Evolutionary conservation across 2,113 vertebrate species (phyloP), one percentile per base, ranked within the genome.

Genomic region (Castor canadensis): DNA sequence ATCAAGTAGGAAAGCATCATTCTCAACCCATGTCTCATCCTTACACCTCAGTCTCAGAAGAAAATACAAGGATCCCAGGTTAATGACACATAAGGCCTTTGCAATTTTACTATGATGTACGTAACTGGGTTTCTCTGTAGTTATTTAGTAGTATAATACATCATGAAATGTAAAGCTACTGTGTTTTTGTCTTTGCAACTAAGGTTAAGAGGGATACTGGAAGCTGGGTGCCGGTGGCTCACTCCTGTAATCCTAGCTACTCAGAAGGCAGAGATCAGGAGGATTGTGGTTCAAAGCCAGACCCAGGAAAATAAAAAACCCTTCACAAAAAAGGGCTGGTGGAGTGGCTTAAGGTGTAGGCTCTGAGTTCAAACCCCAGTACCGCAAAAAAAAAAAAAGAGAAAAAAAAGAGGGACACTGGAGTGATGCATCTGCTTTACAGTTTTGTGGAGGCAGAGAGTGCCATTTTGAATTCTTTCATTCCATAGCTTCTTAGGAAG

Each of bases 391-490:
- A n/a, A n/a, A n/a, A n/a, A n/a, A n/a, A n/a, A n/a, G n/a, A n/a
- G n/a, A n/a, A n/a, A n/a, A n/a, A n/a, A n/a, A 84, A 79, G 45
- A 89, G 7, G 47, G 26, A 72, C 84, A 35, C 17, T 76, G 66
- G 52, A 86, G 16, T 72, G 13, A 75, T 35, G 10, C 45, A 45
- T 91, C 28, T 95, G 72, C 52, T 86, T 94, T 40, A 76, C 10
- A 76, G 32, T 94, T 40, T 83, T 86, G 12, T 83, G 45, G 72
- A 60, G 16, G 38, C 4, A 64, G 22, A 93, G 22, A 76, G 45
- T 62, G n/a, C 38, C 17, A 71, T 92, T 82, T 73, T 79, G 76
- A 40, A 87, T 87, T 26, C 10, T 92, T 94, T 93, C 35, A 72
- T 91, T 94, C 64, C 16, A 71, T 52, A n/a, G 35, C 45, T 72